These are phyloP conservation scores for Myoxocephalus aenaeus DNA, from an alignment of 2,797 vertebrate genomes.

Conservation along the genomic window DNA sequence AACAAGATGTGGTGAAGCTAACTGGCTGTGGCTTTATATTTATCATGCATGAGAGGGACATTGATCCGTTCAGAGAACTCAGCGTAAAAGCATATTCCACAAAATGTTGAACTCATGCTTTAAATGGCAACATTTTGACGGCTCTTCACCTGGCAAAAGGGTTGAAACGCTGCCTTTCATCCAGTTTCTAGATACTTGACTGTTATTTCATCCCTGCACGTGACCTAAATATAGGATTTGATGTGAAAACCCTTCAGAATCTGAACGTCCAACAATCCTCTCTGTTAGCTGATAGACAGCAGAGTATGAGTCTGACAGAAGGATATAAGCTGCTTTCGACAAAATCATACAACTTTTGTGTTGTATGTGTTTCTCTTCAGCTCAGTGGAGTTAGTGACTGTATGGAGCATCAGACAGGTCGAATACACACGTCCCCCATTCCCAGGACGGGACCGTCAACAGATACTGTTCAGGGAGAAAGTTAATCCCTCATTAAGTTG, in stretches of 20 bases:
- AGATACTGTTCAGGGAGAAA: conserved; percentile 41
- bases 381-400: neutral
- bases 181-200: neutral
- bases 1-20: neutral
- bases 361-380: neutral
- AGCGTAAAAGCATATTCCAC: no score
- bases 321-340: no score
- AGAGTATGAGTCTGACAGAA: neutral
- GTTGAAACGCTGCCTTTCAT: neutral
- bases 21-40: neutral
- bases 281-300: no score
- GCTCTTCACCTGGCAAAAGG: neutral
- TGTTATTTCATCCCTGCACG: neutral
- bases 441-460: conserved; percentile 30
- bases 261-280: no score
- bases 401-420: conserved; percentile 67
- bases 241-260: neutral
- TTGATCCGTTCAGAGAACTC: neutral
- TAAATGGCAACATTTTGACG: neutral
- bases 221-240: neutral
- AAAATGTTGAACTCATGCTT: neutral
- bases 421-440: conserved; percentile 74
- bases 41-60: neutral
- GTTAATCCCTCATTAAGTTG: conserved; percentile 79
- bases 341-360: no score